A percentile compares a stretch with the other conserved stretches of the same genome.
phyloP scores from a whole-genome alignment of 2,797 vertebrate genomes.

The Bryconaethiops microstoma region DNA sequence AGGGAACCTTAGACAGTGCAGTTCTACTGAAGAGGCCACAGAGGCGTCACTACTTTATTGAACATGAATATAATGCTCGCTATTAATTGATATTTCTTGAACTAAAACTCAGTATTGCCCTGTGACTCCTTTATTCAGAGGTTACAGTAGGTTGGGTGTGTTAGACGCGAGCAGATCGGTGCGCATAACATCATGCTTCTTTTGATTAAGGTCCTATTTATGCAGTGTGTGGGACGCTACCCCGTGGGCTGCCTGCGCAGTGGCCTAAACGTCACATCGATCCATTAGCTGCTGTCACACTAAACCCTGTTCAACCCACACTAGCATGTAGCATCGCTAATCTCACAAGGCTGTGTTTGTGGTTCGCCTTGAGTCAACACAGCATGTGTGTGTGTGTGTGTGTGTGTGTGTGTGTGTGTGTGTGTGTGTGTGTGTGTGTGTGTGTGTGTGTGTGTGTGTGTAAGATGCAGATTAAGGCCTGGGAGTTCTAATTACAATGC shows the following conservation, averaged over 20 bases:
- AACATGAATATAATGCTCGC: too few relatives aligned
- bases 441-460: conserved; percentile 10
- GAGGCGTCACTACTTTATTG: too few relatives aligned
- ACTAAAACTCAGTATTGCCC: too few relatives aligned
- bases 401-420: conserved; percentile 1
- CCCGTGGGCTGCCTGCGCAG: neutral
- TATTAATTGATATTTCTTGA: too few relatives aligned
- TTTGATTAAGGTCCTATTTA: conserved; percentile 26
- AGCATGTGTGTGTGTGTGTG: neutral
- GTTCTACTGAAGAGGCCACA: too few relatives aligned
- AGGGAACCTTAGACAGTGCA: neutral
- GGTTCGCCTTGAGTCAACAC: conserved; percentile 25
- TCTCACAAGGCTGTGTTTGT: conserved; percentile 18
- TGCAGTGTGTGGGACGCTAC: conserved; percentile 2
- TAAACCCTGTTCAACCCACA: conserved; percentile 44
- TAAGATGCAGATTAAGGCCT: conserved; percentile 5
- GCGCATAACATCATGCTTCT: neutral
- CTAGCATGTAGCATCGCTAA: conserved; percentile 25
- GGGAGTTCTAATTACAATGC: neutral
- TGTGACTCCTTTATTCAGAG: too few relatives aligned
- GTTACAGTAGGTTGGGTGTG: neutral
- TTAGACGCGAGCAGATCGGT: neutral
- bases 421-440: neutral
- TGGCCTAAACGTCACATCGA: conserved; percentile 32
- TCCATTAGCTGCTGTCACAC: conserved; percentile 39